Conservation (phyloP, 2,113 vertebrate species). For the Mystacornis crossleyi region DNA sequence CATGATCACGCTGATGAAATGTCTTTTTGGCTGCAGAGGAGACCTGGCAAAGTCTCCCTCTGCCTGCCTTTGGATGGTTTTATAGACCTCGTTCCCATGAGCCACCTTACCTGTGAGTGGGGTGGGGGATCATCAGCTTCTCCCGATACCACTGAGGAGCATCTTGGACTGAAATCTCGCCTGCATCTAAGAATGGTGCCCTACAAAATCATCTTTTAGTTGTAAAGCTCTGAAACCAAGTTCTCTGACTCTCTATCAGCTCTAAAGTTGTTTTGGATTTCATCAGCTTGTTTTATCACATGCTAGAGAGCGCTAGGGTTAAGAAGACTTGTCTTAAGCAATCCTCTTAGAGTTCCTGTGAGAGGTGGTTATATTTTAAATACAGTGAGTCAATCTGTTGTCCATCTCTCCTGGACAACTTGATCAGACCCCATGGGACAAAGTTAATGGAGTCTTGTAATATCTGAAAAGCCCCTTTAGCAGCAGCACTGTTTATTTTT, state of each 20-base stretch:
- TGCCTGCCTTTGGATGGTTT: not conserved
- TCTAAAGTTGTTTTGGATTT: not conserved
- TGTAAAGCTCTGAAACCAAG: not conserved
- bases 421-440: not conserved
- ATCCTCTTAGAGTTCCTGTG: slow-evolving; percentile 3
- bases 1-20: slow-evolving; percentile 44
- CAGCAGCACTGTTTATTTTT: not conserved
- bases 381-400: not conserved
- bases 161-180: not conserved
- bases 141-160: not conserved
- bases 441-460: not conserved
- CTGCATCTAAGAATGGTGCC: not conserved
- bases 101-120: not conserved
- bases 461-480: not conserved
- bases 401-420: not conserved
- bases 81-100: not conserved
- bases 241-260: not conserved
- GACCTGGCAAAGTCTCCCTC: slow-evolving; percentile 12
- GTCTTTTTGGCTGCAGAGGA: not conserved
- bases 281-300: not conserved
- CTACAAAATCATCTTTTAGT: not conserved
- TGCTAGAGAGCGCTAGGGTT: not conserved
- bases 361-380: not conserved
- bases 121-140: not conserved
- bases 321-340: slow-evolving; percentile 31